A percentile compares a stretch with the other conserved stretches of the same genome.
Evolutionary conservation across 2,888 invertebrate genomes (phyloP).

Genomic region (Brenthis ino): DNA sequence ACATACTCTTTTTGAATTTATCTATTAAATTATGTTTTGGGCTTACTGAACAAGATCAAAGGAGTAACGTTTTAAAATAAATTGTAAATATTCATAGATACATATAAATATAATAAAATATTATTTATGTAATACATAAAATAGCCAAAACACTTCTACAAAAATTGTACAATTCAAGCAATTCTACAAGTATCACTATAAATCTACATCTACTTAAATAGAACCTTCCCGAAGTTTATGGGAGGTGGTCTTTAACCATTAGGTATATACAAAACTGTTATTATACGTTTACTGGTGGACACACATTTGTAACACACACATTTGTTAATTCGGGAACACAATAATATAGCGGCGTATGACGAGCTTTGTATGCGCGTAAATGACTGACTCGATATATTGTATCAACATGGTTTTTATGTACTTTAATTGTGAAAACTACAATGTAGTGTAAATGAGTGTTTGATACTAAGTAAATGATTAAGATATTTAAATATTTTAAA

Average conservation of each 20-base stretch:
- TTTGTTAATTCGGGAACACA: conserved; percentile 69
- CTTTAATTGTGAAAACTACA: neutral
- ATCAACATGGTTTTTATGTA: neutral
- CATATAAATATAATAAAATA: conserved; percentile 12
- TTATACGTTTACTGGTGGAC: conserved; percentile 31
- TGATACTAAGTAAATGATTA: conserved; percentile 6
- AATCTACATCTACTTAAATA: conserved; percentile 36
- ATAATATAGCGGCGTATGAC: conserved; percentile 76
- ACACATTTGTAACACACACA: conserved; percentile 52
- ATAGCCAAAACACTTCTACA: conserved; percentile 71
- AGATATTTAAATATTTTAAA: conserved; percentile 12
- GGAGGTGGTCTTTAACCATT: conserved; percentile 35
- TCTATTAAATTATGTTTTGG: too few species aligned
- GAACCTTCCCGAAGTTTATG: conserved; percentile 38
- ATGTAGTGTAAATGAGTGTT: neutral
- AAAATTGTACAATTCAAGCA: conserved; percentile 34
- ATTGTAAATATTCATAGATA: conserved; percentile 2
- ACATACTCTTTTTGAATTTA: too few species aligned
- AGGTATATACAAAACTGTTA: conserved; percentile 34
- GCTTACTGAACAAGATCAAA: conserved; percentile 13
- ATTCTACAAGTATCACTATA: conserved; percentile 32
- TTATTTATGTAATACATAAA: conserved; percentile 59
- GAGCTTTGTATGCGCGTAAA: conserved; percentile 51
- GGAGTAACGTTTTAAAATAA: conserved; percentile 8
- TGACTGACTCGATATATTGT: conserved; percentile 14